Percentiles rank a stretch among this genome's conserved stretches.
These are phyloP conservation scores for Diarsia rubi DNA, from an alignment of 2,888 invertebrate species.

Conservation along the genomic window DNA sequence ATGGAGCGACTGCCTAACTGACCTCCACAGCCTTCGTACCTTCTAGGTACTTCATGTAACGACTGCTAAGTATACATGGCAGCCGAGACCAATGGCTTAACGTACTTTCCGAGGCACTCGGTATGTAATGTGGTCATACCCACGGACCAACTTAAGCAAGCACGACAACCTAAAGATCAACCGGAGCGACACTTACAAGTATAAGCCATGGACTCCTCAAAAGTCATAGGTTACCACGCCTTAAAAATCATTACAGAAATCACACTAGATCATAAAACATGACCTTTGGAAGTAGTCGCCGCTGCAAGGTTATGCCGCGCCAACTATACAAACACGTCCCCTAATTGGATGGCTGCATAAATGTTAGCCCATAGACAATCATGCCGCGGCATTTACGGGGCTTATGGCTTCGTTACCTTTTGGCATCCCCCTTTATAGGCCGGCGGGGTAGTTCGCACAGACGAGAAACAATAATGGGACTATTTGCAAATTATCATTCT, in stretches of 20 bases:
- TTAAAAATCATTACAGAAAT: slow-evolving; percentile 14
- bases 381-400: slow-evolving; percentile 82
- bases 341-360: slow-evolving; percentile 84
- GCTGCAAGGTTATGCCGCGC: slow-evolving; percentile 63
- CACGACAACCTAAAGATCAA: no score
- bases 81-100: no score
- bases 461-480: slow-evolving; percentile 30
- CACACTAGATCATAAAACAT: slow-evolving; percentile 26
- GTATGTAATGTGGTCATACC: no score
- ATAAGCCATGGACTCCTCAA: not conserved
- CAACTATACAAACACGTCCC: slow-evolving; percentile 68
- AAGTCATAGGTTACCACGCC: not conserved
- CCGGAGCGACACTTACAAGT: no score
- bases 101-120: no score
- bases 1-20: no score
- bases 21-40: no score
- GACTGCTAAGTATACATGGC: no score
- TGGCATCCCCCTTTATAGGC: slow-evolving; percentile 72
- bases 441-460: slow-evolving; percentile 34
- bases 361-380: slow-evolving; percentile 85
- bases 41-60: no score
- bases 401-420: slow-evolving; percentile 79
- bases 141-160: no score
- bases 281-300: slow-evolving; percentile 50
- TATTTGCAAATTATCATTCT: slow-evolving; percentile 45